These are phyloP conservation scores for Procavia capensis DNA, from an alignment of 2,113 vertebrate genomes.

Conservation along the genomic window DNA sequence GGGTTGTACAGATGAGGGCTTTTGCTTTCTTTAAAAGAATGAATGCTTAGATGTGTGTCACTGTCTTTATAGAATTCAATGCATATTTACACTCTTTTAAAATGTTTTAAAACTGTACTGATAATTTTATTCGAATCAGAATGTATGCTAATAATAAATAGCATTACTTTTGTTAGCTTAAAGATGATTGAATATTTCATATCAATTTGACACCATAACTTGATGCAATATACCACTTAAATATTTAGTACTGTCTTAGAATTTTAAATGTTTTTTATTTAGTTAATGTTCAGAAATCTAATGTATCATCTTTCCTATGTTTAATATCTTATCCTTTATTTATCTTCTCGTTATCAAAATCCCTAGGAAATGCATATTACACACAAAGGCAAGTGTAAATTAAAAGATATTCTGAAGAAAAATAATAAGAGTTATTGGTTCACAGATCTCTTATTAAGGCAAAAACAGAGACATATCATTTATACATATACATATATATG, in stretches of 20 bases:
- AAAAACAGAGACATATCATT: not conserved
- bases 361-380: not conserved
- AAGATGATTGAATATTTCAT: not conserved
- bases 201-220: not conserved
- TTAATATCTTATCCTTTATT: not conserved
- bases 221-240: not conserved
- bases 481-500: not conserved
- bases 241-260: not conserved
- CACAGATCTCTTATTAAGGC: not conserved
- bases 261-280: conserved; percentile 33
- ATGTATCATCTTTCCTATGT: not conserved
- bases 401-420: not conserved
- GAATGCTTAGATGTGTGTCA: not conserved
- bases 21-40: not conserved
- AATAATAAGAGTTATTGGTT: not conserved
- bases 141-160: not conserved
- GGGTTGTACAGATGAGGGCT: not conserved
- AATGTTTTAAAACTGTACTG: not conserved
- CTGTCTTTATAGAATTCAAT: not conserved
- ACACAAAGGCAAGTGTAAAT: not conserved
- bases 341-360: not conserved
- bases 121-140: not conserved
- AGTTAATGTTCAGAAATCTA: not conserved
- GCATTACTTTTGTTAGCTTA: not conserved
- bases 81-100: not conserved